A percentile compares a stretch with the other conserved stretches of the same genome.
Conservation (phyloP, 1,140 invertebrate species). For the Hycleus phaleratus region DNA sequence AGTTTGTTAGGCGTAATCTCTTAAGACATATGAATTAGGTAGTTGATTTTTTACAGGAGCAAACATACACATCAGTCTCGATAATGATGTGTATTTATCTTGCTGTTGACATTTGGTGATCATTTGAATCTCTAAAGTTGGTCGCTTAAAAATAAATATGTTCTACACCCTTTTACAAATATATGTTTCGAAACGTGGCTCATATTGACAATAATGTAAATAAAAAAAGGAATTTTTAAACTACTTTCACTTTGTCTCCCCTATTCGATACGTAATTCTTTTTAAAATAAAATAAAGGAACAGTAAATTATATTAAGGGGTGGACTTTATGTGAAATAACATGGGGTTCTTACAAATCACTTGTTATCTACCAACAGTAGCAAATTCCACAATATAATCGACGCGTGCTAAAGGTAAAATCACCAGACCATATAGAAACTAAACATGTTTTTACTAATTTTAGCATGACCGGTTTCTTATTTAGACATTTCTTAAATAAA, state of each 20-base stretch:
- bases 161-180: slow-evolving; percentile 3
- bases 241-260: neutral
- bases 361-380: neutral
- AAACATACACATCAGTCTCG: slow-evolving; percentile 8
- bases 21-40: slow-evolving; percentile 11
- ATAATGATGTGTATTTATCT: slow-evolving; percentile 10
- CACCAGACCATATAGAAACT: slow-evolving; percentile 2
- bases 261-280: neutral
- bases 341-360: slow-evolving; percentile 5
- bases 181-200: slow-evolving; percentile 9
- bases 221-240: slow-evolving; percentile 3
- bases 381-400: neutral
- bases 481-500: neutral
- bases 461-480: neutral
- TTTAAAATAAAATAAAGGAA: slow-evolving; percentile 1
- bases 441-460: slow-evolving; percentile 5
- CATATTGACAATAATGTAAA: slow-evolving; percentile 6
- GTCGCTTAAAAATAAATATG: slow-evolving; percentile 12
- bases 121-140: slow-evolving; percentile 13
- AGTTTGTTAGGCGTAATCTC: slow-evolving; percentile 12
- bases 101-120: slow-evolving; percentile 9
- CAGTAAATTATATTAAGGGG: slow-evolving; percentile 1
- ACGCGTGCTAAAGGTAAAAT: neutral
- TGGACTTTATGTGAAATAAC: slow-evolving; percentile 2
- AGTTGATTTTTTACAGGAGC: slow-evolving; percentile 9